Percentiles rank a stretch among this genome's conserved stretches.
These are phyloP conservation scores for Agrypnia vestita DNA, from an alignment of 1,140 invertebrate species.

Conservation along the genomic window DNA sequence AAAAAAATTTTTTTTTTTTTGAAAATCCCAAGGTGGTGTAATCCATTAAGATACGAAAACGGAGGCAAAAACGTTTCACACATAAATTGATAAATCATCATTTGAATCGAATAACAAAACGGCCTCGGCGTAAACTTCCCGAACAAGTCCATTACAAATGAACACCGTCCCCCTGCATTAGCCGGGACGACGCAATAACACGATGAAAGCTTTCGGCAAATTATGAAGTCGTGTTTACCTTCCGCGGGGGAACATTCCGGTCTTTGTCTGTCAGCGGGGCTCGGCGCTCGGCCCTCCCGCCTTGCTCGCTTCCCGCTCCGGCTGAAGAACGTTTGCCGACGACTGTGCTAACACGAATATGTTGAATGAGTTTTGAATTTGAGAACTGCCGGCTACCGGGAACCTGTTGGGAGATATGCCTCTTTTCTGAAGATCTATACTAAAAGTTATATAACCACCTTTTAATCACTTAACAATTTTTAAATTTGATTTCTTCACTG, in stretches of 20 bases:
- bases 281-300: neutral
- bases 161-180: conserved; percentile 47
- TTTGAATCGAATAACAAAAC: neutral
- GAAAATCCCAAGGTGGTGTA: too few species aligned
- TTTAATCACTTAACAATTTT: too few species aligned
- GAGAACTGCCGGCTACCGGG: neutral
- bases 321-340: conserved; percentile 14
- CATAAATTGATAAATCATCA: too few species aligned
- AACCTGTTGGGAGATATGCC: too few species aligned
- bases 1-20: too few species aligned
- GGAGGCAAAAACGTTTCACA: too few species aligned
- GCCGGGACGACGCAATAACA: conserved; percentile 49
- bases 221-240: conserved; percentile 52
- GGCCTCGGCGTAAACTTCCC: neutral
- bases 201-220: conserved; percentile 51
- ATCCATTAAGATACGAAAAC: too few species aligned
- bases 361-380: neutral
- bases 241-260: conserved; percentile 5
- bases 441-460: too few species aligned
- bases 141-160: conserved; percentile 26
- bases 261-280: conserved; percentile 31
- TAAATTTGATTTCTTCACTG: too few species aligned
- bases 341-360: neutral
- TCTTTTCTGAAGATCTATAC: too few species aligned
- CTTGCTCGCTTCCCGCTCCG: neutral